Conservation (phyloP, 2,888 invertebrate species). For the Crioceris asparagi region DNA sequence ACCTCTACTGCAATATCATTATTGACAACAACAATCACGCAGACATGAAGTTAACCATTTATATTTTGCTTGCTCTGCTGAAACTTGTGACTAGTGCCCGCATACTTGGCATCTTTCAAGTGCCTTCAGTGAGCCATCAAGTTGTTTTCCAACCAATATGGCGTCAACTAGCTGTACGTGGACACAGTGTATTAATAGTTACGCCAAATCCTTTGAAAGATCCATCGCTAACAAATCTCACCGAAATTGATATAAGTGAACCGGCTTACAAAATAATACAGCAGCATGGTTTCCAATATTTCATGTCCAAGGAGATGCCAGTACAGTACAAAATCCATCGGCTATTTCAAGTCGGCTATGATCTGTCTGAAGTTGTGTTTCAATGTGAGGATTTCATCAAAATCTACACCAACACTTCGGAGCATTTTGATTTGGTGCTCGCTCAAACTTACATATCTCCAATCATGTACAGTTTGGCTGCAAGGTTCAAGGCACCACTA, state of each 20-base stretch:
- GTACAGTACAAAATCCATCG: conserved; percentile 20
- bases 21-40: too few species aligned
- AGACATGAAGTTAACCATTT: too few species aligned
- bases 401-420: conserved; percentile 19
- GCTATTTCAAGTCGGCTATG: conserved; percentile 20
- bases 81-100: too few species aligned
- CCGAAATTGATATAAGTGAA: conserved; percentile 27
- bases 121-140: conserved; percentile 25
- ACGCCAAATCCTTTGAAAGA: conserved; percentile 28
- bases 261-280: not conserved
- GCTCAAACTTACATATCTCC: conserved; percentile 24
- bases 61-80: too few species aligned
- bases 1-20: too few species aligned
- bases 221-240: conserved; percentile 24
- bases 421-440: conserved; percentile 25
- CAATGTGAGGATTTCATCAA: conserved; percentile 21
- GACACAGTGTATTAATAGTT: conserved; percentile 27
- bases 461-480: conserved; percentile 22
- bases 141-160: conserved; percentile 22
- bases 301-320: conserved; percentile 21
- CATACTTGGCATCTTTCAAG: conserved; percentile 20
- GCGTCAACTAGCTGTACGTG: conserved; percentile 25
- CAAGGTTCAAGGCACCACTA: conserved; percentile 21
- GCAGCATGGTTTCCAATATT: conserved; percentile 22
- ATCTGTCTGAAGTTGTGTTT: conserved; percentile 19